Base-by-base conservation (phyloP, 1,140 invertebrate genomes). In the Colletes latitarsis region DNA sequence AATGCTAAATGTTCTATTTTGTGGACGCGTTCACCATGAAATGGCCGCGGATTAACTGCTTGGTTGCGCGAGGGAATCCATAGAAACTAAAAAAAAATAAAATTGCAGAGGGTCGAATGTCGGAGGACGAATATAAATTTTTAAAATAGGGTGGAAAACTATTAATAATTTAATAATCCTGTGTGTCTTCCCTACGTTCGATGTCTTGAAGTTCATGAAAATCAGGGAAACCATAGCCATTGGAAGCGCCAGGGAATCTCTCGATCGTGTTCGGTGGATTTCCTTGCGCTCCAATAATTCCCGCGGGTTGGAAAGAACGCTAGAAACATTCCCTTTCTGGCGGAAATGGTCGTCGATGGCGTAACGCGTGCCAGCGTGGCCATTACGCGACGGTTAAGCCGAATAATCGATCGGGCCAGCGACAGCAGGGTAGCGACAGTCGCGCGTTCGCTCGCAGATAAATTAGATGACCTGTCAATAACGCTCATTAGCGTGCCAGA, bases 391-490 rank as follows among this genome's bases (percentile, higher is more conserved):
- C 84, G 85, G 84, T 87, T 87, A 81, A 81, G 84, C 76, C 74
- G 84, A 64, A 81, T 87, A 84, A 87, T 87, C 85, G 86, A 87
- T 87, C 82, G 86, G 19, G 63, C 57, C 72, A 77, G 55, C 41
- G 66, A 68, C 62, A 58, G 49, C 49, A 49, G 49, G 58, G 84
- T 71, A 71, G 55, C 73, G 71, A 75, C 66, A 78, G 63, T 79
- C 66, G 60, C 78, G 60, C 62, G 73, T 63, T 62, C 79, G 82
- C 73, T 68, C 83, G 72, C 68, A 60, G 84, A 84, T 87, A 81
- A 87, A 87, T 87, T 87, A 87, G 86, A 86, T 83, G 82, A 82
- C 60, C 74, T 84, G 86, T 77, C 86, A 87, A 87, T 87, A 86
- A 75, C 73, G 84, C 84, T 84, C 78, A 84, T 87, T 87, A 86